Percentiles rank a stretch among this genome's conserved stretches.
phyloP scores from a whole-genome alignment of 2,797 vertebrate species.

The Clarias pachynema region DNA sequence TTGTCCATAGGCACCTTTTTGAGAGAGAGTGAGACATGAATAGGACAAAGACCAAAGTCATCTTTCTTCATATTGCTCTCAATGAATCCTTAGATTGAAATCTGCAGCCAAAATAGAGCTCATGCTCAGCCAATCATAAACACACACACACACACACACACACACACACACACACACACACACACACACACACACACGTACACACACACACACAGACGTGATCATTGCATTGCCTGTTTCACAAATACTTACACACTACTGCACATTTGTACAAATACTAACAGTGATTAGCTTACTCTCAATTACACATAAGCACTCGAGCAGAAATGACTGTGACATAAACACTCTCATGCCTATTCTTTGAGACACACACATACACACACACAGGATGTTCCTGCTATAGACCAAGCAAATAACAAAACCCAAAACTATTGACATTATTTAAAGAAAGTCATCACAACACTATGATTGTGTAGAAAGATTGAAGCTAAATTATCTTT shows the following conservation, averaged over 20 bases:
- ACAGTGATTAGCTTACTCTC: conserved; percentile 45
- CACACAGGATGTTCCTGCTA: conserved; percentile 2
- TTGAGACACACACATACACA: neutral
- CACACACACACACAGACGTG: conserved; percentile 29
- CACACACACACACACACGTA: conserved; percentile 16
- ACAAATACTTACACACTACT: conserved; percentile 42
- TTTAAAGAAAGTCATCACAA: conserved; percentile 24
- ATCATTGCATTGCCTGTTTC: conserved; percentile 13
- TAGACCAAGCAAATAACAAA: conserved; percentile 22
- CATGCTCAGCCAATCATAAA: conserved; percentile 31
- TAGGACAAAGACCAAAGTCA: conserved; percentile 13
- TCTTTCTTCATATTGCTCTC: conserved; percentile 44
- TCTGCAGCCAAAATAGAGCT: conserved; percentile 21
- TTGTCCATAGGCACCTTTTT: neutral
- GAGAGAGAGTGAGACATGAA: neutral
- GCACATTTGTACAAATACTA: conserved; percentile 41
- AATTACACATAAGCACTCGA: conserved; percentile 44
- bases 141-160: conserved; percentile 43
- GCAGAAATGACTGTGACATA: conserved; percentile 43
- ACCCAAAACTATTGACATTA: conserved; percentile 2
- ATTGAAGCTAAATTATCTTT: conserved; percentile 6
- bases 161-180: conserved; percentile 12
- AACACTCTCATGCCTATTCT: conserved; percentile 27
- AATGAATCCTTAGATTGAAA: conserved; percentile 21
- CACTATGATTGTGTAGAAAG: conserved; percentile 20